Percentiles rank a stretch among this genome's conserved stretches.
phyloP scores from a whole-genome alignment of 2,797 vertebrate species.

The Eidolon dupreanum region DNA sequence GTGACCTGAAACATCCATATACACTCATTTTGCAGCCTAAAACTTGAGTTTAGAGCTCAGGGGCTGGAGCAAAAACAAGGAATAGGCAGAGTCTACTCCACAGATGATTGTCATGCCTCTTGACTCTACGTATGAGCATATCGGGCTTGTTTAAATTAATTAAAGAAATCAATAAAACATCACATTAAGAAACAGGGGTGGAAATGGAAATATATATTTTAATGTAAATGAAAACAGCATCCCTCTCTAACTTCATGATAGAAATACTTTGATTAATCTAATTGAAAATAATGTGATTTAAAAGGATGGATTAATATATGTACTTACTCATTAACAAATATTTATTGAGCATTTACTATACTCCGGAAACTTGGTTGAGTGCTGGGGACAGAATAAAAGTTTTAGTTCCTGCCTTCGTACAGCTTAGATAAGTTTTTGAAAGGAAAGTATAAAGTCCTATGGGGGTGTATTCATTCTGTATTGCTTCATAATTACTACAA shows the following conservation, averaged over 20 bases:
- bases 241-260: not conserved
- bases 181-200: not conserved
- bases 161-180: not conserved
- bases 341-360: not conserved
- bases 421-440: not conserved
- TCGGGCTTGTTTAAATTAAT: not conserved
- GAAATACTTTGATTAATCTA: not conserved
- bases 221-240: not conserved
- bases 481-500: not conserved
- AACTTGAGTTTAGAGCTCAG: not conserved
- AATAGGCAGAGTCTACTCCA: rapidly evolving
- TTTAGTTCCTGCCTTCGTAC: not conserved
- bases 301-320: not conserved
- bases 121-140: not conserved
- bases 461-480: not conserved
- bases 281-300: not conserved
- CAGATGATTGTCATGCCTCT: not conserved
- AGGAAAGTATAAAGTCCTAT: not conserved
- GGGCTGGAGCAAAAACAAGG: not conserved
- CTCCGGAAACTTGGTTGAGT: not conserved
- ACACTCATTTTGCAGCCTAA: not conserved
- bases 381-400: not conserved
- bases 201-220: not conserved
- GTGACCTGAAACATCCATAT: not conserved
- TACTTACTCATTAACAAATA: not conserved